Percentiles rank a stretch among this genome's conserved stretches.
phyloP scores from a whole-genome alignment of 2,797 vertebrate genomes.

The Tauraco hartlaubi region DNA sequence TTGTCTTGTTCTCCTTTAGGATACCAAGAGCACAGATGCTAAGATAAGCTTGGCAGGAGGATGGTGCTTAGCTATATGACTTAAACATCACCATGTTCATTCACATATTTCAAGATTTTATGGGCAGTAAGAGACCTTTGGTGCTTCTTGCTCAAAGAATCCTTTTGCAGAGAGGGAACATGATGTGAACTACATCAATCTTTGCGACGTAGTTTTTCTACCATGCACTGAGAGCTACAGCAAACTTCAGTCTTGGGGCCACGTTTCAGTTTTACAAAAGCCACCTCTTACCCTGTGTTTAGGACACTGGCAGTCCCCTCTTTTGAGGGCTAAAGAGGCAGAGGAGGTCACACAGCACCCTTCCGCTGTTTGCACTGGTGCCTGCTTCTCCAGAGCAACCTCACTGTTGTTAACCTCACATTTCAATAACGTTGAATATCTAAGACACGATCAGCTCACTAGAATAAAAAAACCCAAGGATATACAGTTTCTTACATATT shows the following conservation, averaged over 20 bases:
- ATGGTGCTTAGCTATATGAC: background rate
- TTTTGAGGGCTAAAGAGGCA: background rate
- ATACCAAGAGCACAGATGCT: background rate
- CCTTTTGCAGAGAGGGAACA: background rate
- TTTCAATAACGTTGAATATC: background rate
- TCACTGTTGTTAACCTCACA: background rate
- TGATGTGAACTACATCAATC: accelerated
- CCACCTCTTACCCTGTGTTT: background rate
- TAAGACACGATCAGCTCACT: background rate
- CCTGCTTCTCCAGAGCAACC: background rate
- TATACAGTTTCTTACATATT: conserved; percentile 87
- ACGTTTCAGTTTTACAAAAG: background rate
- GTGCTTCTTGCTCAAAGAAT: background rate
- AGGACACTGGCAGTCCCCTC: background rate
- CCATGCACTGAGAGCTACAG: accelerated
- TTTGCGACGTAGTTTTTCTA: background rate
- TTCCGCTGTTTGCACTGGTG: background rate
- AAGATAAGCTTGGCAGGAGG: background rate
- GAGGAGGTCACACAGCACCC: background rate
- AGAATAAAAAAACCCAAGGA: background rate
- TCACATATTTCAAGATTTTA: background rate
- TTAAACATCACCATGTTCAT: background rate
- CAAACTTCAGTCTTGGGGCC: background rate
- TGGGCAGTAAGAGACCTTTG: background rate
- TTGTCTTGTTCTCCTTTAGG: background rate